Conservation (phyloP, 2,888 invertebrate genomes). For the Chymomyza amoena region DNA sequence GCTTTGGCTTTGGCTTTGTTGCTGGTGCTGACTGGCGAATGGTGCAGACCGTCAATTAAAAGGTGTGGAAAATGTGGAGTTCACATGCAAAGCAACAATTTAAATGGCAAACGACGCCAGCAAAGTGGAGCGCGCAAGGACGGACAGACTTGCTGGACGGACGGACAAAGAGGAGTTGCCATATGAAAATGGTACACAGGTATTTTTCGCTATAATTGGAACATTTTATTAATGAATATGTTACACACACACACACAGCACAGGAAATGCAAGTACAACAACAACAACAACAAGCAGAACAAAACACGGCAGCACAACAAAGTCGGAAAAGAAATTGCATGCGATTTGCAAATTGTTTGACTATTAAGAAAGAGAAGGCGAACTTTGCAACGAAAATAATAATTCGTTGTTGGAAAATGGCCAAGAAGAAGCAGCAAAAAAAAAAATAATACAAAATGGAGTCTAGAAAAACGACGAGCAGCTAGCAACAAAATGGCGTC, state of each 20-base stretch:
- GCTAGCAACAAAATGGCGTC: slow-evolving; percentile 9
- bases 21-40: not conserved
- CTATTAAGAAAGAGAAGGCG: slow-evolving; percentile 72
- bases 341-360: slow-evolving; percentile 60
- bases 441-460: slow-evolving; percentile 13
- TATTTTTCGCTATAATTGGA: slow-evolving; percentile 53
- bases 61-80: slow-evolving; percentile 62
- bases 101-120: slow-evolving; percentile 32
- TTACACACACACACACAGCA: slow-evolving; percentile 35
- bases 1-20: not conserved
- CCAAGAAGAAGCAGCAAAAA: slow-evolving; percentile 3
- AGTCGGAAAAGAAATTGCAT: slow-evolving; percentile 47
- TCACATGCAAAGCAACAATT: slow-evolving; percentile 66
- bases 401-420: slow-evolving; percentile 37
- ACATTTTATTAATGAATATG: slow-evolving; percentile 61
- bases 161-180: not conserved
- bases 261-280: slow-evolving; percentile 47
- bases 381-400: slow-evolving; percentile 34
- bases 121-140: slow-evolving; percentile 1
- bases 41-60: slow-evolving; percentile 42
- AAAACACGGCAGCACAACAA: slow-evolving; percentile 6
- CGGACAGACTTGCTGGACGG: not conserved
- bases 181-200: not conserved
- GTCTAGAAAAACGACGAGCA: not conserved
- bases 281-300: slow-evolving; percentile 24